Evolutionary conservation across 2,888 invertebrate genomes (phyloP).

Genomic region (Baccha elongata): DNA sequence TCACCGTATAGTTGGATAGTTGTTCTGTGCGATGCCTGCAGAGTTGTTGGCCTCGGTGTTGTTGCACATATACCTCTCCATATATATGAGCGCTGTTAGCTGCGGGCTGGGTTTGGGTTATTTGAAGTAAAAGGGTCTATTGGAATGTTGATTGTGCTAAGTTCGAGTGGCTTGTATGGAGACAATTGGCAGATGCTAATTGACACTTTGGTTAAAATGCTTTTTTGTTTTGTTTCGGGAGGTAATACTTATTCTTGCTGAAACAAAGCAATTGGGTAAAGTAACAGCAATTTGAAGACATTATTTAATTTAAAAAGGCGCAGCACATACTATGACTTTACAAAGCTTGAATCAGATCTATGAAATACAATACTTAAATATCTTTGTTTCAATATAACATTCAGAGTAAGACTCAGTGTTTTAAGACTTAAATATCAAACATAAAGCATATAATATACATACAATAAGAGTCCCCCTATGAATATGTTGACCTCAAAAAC

Average conservation of each 20-base stretch:
- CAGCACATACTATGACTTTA: no score
- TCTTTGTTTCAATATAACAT: no score
- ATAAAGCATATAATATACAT: no score
- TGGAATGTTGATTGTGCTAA: slow-evolving; percentile 72
- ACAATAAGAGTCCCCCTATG: no score
- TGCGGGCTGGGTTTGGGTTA: slow-evolving; percentile 8
- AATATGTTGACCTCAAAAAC: no score
- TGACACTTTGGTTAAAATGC: slow-evolving; percentile 68
- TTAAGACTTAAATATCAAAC: no score
- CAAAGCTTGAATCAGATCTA: no score
- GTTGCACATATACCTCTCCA: no score
- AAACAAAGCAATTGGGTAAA: background rate
- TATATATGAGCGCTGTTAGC: slow-evolving; percentile 18
- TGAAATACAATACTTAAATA: no score
- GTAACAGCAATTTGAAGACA: background rate
- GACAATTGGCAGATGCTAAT: slow-evolving; percentile 73
- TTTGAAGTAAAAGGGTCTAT: slow-evolving; percentile 39
- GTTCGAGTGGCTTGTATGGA: slow-evolving; percentile 56
- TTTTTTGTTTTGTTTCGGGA: background rate
- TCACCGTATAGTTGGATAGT: slow-evolving; percentile 59
- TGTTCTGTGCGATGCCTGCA: slow-evolving; percentile 4
- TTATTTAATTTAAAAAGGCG: no score
- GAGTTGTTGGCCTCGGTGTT: slow-evolving; percentile 52
- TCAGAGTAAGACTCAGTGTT: no score
- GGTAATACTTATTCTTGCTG: background rate